These are phyloP conservation scores for Octopus bimaculoides DNA, from an alignment of 1,140 invertebrate species.

Conservation along the genomic window DNA sequence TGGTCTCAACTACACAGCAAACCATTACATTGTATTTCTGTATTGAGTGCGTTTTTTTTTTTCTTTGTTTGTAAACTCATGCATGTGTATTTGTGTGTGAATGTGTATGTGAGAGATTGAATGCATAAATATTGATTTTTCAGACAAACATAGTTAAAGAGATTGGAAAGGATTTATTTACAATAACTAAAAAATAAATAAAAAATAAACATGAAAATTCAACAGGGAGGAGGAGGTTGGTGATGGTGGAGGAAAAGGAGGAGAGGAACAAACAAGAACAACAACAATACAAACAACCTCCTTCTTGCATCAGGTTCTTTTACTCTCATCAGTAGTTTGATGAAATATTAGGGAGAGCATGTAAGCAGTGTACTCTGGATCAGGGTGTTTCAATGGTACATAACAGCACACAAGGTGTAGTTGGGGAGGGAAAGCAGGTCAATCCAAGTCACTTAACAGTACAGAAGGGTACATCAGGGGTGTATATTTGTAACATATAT, in stretches of 20 bases:
- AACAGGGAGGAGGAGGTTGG: background rate
- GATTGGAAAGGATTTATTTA: background rate
- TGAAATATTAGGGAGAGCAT: no score
- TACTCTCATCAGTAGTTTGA: no score
- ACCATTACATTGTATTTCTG: background rate
- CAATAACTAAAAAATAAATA: background rate
- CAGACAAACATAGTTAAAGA: background rate
- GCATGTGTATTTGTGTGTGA: background rate
- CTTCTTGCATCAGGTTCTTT: no score
- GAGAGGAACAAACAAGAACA: background rate
- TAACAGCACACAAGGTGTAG: background rate
- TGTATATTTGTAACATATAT: no score
- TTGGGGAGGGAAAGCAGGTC: background rate
- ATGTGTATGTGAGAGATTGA: background rate
- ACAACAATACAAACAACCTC: no score
- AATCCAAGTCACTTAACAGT: no score
- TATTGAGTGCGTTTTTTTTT: no score
- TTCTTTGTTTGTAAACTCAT: background rate
- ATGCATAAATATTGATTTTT: background rate
- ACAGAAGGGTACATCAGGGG: no score
- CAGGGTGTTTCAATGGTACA: background rate
- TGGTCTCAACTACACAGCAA: background rate
- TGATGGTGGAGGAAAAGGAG: background rate
- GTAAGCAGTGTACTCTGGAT: background rate
- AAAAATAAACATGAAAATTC: background rate